These are phyloP conservation scores for Tetramorium simillimum DNA, from an alignment of 1,140 invertebrate species.

Conservation along the genomic window DNA sequence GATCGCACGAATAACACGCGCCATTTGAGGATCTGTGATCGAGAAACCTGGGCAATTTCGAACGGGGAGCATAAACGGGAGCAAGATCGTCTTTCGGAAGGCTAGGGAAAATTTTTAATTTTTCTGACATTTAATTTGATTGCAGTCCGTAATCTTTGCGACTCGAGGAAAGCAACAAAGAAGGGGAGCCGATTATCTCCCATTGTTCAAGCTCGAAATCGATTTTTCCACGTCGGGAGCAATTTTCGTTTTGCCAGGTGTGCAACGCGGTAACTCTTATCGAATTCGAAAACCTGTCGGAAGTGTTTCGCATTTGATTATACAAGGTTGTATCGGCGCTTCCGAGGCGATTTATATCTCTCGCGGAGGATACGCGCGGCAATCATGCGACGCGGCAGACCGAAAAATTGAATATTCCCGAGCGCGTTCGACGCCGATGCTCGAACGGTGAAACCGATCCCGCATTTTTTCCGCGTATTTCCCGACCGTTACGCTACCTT, in stretches of 20 bases:
- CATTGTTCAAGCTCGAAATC: background rate
- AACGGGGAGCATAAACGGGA: background rate
- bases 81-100: too few species aligned
- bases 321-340: slow-evolving; percentile 43
- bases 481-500: slow-evolving; percentile 41
- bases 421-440: slow-evolving; percentile 31
- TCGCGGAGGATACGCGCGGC: slow-evolving; percentile 23
- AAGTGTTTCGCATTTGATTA: slow-evolving; percentile 46
- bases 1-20: slow-evolving; percentile 8
- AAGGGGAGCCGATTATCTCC: background rate
- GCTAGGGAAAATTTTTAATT: background rate
- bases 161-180: background rate
- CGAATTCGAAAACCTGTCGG: background rate
- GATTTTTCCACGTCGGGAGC: background rate
- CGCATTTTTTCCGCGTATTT: slow-evolving; percentile 53
- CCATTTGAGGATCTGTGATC: background rate
- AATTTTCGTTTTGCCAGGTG: background rate
- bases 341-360: slow-evolving; percentile 45
- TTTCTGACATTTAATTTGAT: background rate
- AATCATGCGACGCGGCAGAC: slow-evolving; percentile 59
- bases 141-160: background rate
- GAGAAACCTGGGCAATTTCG: background rate
- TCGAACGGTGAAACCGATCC: slow-evolving; percentile 18
- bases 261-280: background rate
- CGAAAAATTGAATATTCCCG: slow-evolving; percentile 62